Conservation (phyloP, 2,888 invertebrate genomes). For the Platycheirus albimanus region DNA sequence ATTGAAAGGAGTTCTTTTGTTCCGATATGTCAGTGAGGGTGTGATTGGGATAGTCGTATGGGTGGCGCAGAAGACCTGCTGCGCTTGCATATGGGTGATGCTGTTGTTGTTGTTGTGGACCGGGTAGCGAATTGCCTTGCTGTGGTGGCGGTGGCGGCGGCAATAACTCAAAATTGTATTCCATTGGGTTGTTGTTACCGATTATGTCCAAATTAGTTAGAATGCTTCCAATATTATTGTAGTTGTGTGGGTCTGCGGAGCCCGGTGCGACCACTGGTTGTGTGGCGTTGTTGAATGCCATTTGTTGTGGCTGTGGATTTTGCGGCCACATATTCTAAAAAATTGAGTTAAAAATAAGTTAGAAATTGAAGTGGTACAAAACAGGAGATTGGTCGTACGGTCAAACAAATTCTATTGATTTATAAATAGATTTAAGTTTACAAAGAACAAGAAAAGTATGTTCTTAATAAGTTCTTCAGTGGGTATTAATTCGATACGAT, state of each 20-base stretch:
- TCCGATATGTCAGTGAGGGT: slow-evolving; percentile 78
- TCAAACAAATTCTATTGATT: too few relatives aligned
- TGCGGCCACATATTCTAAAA: slow-evolving; percentile 81
- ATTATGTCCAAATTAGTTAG: slow-evolving; percentile 82
- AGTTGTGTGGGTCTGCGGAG: slow-evolving; percentile 79
- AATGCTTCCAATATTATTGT: slow-evolving; percentile 82
- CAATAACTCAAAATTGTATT: slow-evolving; percentile 82
- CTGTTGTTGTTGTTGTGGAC: slow-evolving; percentile 75
- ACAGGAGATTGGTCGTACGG: too few relatives aligned
- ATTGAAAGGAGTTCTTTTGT: slow-evolving; percentile 81
- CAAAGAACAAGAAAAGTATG: too few relatives aligned
- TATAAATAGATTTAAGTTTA: too few relatives aligned
- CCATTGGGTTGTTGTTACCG: slow-evolving; percentile 81
- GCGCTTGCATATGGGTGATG: slow-evolving; percentile 76
- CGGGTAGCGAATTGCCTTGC: slow-evolving; percentile 73
- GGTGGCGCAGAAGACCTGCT: slow-evolving; percentile 79
- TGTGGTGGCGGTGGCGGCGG: slow-evolving; percentile 75
- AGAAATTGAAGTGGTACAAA: too few relatives aligned
- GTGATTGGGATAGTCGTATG: slow-evolving; percentile 77
- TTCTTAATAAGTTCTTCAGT: too few relatives aligned
- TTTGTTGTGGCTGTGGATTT: slow-evolving; percentile 74
- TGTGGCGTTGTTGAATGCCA: slow-evolving; percentile 63
- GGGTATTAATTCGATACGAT: too few relatives aligned
- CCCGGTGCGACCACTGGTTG: slow-evolving; percentile 61
- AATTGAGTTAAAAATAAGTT: too few relatives aligned